Evolutionary conservation across 2,888 invertebrate genomes (phyloP).

Genomic region (Chloroclysta siterata): DNA sequence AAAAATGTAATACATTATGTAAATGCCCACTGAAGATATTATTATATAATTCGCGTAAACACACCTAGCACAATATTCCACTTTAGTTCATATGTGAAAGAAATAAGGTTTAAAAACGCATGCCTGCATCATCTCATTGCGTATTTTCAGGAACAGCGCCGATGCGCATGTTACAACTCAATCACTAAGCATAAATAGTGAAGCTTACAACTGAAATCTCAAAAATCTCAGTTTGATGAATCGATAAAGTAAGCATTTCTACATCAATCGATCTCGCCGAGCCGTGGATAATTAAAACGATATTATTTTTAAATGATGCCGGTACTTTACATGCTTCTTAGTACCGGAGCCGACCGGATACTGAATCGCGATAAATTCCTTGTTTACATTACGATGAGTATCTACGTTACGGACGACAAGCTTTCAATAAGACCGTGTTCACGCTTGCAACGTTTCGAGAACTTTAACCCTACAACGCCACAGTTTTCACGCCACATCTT

Average conservation of each 20-base stretch:
- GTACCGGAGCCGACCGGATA: constrained; percentile 63
- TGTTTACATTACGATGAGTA: constrained; percentile 66
- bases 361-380: constrained; percentile 61
- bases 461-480: constrained; percentile 32
- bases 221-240: constrained; percentile 61
- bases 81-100: constrained; percentile 14
- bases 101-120: constrained; percentile 27
- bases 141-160: constrained; percentile 51
- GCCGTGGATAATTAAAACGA: constrained; percentile 47
- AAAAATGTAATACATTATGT: constrained; percentile 28
- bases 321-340: constrained; percentile 59
- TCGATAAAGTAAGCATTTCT: constrained; percentile 64
- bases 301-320: constrained; percentile 48
- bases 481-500: no score
- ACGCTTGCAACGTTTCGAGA: constrained; percentile 41
- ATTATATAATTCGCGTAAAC: constrained; percentile 20
- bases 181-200: constrained; percentile 56
- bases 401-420: constrained; percentile 53
- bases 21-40: constrained; percentile 35
- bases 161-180: constrained; percentile 56
- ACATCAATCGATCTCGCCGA: constrained; percentile 55
- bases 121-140: constrained; percentile 27
- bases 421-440: constrained; percentile 55
- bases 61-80: neutral
- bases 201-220: constrained; percentile 57